Conservation (phyloP, 2,113 vertebrate genomes). For the Tympanuchus pallidicinctus region DNA sequence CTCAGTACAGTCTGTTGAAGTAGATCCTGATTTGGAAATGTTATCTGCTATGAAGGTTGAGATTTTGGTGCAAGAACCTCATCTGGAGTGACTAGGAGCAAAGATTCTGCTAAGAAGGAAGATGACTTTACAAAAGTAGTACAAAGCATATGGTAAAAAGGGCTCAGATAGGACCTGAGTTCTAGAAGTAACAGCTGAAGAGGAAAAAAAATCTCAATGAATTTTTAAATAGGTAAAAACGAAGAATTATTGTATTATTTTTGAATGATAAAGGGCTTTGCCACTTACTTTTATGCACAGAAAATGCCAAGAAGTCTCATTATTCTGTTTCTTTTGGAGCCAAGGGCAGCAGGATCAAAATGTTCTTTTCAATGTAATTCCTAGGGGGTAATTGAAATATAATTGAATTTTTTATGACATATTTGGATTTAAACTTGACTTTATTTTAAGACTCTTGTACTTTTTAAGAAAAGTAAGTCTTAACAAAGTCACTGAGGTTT, state of each 20-base stretch:
- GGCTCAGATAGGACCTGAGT: not conserved
- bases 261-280: not conserved
- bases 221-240: not conserved
- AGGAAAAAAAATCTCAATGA: not conserved
- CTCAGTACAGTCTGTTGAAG: not conserved
- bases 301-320: not conserved
- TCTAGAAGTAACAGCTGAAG: not conserved
- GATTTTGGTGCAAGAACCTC: not conserved
- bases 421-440: not conserved
- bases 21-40: not conserved
- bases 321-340: not conserved
- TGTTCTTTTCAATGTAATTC: not conserved
- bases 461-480: not conserved
- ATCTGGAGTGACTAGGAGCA: not conserved
- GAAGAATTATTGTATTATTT: not conserved
- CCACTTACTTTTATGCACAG: not conserved
- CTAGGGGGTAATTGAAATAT: not conserved
- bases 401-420: constrained; percentile 12
- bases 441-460: not conserved
- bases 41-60: not conserved
- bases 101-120: not conserved
- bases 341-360: not conserved
- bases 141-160: not conserved
- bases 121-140: not conserved
- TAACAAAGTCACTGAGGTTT: not conserved